Evolutionary conservation across 2,888 invertebrate genomes (phyloP).

Genomic region (Lypha dubia): DNA sequence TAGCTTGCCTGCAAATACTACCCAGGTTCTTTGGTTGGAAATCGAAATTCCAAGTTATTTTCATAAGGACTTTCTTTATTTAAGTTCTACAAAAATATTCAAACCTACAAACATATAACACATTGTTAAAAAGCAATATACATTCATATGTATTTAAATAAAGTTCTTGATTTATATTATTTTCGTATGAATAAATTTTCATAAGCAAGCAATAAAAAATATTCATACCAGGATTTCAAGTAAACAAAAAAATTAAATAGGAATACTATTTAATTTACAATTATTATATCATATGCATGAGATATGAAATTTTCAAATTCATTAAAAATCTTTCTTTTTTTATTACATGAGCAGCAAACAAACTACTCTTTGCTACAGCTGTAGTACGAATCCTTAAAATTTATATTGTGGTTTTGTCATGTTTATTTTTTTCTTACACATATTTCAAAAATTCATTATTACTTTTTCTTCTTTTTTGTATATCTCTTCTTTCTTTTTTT

Average conservation of each 20-base stretch:
- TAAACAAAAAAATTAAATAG: too few relatives aligned
- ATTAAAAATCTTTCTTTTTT: slow-evolving; percentile 19
- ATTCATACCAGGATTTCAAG: slow-evolving; percentile 26
- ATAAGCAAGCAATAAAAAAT: slow-evolving; percentile 11
- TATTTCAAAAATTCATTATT: slow-evolving; percentile 50
- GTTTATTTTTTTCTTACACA: slow-evolving; percentile 8
- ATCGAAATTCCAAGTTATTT: too few relatives aligned
- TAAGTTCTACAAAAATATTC: too few relatives aligned
- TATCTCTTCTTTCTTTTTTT: slow-evolving; percentile 1
- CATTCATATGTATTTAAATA: background rate
- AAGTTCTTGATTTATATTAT: slow-evolving; percentile 32
- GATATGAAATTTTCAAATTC: slow-evolving; percentile 24
- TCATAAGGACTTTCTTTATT: too few relatives aligned
- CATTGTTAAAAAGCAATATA: background rate
- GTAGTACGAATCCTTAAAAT: slow-evolving; percentile 39
- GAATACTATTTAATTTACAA: slow-evolving; percentile 62
- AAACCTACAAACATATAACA: background rate
- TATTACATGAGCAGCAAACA: slow-evolving; percentile 15
- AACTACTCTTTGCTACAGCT: slow-evolving; percentile 12
- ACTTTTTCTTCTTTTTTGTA: slow-evolving; percentile 14
- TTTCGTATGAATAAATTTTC: slow-evolving; percentile 43
- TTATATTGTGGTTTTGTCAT: slow-evolving; percentile 68
- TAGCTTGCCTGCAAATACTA: too few relatives aligned
- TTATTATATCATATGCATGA: slow-evolving; percentile 59
- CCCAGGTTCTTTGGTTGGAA: too few relatives aligned